These are phyloP conservation scores for Trachelus troglodyta DNA, from an alignment of 2,888 invertebrate genomes.

Conservation along the genomic window DNA sequence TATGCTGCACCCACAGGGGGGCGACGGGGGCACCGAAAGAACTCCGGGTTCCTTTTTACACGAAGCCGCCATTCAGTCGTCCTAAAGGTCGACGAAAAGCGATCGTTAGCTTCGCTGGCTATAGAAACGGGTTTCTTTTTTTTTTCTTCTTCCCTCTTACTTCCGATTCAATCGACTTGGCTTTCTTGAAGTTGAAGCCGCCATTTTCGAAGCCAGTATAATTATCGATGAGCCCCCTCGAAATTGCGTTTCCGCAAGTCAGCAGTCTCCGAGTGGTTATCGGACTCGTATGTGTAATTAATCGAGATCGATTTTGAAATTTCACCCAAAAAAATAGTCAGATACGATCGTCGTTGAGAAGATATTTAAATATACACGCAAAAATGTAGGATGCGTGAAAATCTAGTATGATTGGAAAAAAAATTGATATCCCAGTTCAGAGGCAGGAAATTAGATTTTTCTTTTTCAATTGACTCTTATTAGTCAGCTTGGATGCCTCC, in stretches of 20 bases:
- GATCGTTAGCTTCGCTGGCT: neutral
- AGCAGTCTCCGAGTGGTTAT: neutral
- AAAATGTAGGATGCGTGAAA: no score
- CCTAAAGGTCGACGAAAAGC: neutral
- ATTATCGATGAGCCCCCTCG: neutral
- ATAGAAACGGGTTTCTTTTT: neutral
- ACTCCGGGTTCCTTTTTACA: neutral
- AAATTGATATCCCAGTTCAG: neutral
- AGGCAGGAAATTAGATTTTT: neutral
- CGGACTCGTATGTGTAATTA: neutral
- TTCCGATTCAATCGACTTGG: neutral
- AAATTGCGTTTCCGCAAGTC: neutral
- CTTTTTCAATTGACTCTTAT: neutral
- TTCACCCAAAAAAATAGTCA: no score
- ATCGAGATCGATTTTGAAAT: neutral
- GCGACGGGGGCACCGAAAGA: neutral
- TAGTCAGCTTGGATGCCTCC: neutral
- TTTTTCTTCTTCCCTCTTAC: neutral
- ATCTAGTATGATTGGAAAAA: no score
- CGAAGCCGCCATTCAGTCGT: neutral
- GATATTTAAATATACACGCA: no score
- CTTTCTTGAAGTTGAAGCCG: neutral
- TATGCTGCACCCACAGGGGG: neutral
- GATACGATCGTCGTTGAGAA: no score
- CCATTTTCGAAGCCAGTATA: neutral